Evolutionary conservation across 2,888 invertebrate genomes (phyloP).

Genomic region (Sinodicranocentrus sp.): DNA sequence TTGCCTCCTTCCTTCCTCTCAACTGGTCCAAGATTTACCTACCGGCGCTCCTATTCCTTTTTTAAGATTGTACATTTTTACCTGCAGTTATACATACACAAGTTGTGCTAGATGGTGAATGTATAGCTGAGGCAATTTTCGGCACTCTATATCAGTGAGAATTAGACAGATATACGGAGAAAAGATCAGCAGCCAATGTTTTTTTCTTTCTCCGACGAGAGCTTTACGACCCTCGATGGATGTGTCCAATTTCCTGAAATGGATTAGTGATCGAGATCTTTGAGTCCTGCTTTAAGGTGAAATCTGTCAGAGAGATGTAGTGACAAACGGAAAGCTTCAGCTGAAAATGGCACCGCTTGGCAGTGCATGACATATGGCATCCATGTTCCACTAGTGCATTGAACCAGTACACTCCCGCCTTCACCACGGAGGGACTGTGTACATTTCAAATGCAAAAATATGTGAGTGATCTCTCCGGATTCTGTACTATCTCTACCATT

Average conservation of each 20-base stretch:
- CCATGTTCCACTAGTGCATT: background rate
- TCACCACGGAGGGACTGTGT: no score
- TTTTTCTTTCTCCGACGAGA: slow-evolving; percentile 40
- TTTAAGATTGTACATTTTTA: no score
- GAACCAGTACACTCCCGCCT: no score
- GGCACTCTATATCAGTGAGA: no score
- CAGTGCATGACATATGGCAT: background rate
- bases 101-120: no score
- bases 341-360: background rate
- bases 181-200: background rate
- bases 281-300: slow-evolving; percentile 69
- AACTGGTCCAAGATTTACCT: slow-evolving; percentile 5
- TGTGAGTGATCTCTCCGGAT: no score
- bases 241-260: slow-evolving; percentile 77
- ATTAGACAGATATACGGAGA: no score
- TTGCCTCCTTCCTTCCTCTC: background rate
- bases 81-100: no score
- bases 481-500: no score
- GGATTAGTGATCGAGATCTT: slow-evolving; percentile 75
- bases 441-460: no score
- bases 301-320: slow-evolving; percentile 69
- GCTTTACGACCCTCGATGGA: slow-evolving; percentile 75
- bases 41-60: background rate
- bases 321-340: background rate
- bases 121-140: no score